Percentiles rank a stretch among this genome's conserved stretches.
phyloP scores from a whole-genome alignment of 2,113 vertebrate species.

The Daboia siamensis region DNA sequence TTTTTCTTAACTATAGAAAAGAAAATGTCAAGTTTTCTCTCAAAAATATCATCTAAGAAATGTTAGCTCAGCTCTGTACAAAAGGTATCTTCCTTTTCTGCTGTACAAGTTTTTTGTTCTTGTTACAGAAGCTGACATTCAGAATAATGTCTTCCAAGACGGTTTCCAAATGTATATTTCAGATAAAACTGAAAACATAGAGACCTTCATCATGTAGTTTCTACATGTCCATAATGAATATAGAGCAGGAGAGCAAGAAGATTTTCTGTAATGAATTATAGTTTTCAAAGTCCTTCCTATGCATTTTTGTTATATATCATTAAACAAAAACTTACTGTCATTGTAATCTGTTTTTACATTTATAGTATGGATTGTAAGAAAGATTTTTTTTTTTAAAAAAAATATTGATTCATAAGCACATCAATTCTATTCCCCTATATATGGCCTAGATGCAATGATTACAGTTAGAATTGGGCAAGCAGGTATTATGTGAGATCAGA shows the following conservation, averaged over 20 bases:
- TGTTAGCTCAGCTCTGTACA: background rate
- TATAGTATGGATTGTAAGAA: background rate
- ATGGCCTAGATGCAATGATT: background rate
- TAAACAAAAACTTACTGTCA: background rate
- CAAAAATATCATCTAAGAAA: background rate
- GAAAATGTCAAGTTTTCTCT: background rate
- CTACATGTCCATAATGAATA: background rate
- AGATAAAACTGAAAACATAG: background rate
- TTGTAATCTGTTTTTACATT: background rate
- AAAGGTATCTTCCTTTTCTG: background rate
- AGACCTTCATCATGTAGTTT: background rate
- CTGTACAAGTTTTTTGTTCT: background rate
- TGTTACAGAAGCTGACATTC: background rate
- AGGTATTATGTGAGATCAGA: background rate
- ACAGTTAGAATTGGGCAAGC: background rate
- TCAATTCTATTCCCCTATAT: background rate
- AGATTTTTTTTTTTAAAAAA: background rate
- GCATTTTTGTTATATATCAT: constrained; percentile 6
- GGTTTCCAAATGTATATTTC: background rate
- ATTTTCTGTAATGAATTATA: background rate
- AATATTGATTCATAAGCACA: background rate
- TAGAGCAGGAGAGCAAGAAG: background rate
- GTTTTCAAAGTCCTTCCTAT: background rate
- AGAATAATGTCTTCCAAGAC: background rate
- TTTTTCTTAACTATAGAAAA: background rate